Percentiles rank a stretch among this genome's conserved stretches.
Evolutionary conservation across 1,140 invertebrate species (phyloP).

Genomic region (Cherax destructor): DNA sequence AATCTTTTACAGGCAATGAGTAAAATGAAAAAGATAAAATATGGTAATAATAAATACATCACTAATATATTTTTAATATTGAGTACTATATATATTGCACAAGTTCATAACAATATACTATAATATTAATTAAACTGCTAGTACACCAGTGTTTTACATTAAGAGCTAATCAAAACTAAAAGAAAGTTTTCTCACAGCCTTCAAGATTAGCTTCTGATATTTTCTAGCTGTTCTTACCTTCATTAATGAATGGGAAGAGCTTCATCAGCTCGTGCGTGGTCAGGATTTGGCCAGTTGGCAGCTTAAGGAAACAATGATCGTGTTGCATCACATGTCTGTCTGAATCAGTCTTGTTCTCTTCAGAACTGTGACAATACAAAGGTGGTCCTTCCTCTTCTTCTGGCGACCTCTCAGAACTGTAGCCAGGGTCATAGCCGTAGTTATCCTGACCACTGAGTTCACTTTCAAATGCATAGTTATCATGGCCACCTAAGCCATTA

Average conservation of each 20-base stretch:
- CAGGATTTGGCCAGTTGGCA: constrained; percentile 29
- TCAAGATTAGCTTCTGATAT: neutral
- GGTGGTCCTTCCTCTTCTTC: constrained; percentile 85
- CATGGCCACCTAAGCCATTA: constrained; percentile 25
- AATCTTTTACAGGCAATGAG: too few relatives aligned
- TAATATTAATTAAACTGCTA: too few relatives aligned
- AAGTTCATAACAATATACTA: too few relatives aligned
- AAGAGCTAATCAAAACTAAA: too few relatives aligned
- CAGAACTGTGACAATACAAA: constrained; percentile 77
- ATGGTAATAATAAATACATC: too few relatives aligned
- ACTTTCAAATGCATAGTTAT: constrained; percentile 57
- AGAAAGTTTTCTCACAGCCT: neutral
- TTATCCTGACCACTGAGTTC: constrained; percentile 73
- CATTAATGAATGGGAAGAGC: constrained; percentile 67
- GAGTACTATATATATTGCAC: too few relatives aligned
- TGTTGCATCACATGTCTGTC: neutral
- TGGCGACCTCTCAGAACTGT: constrained; percentile 85
- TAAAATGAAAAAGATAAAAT: too few relatives aligned
- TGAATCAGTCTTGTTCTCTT: neutral
- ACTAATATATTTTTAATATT: too few relatives aligned
- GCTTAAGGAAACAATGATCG: neutral
- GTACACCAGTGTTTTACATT: too few relatives aligned
- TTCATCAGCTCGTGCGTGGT: constrained; percentile 51
- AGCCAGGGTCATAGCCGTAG: constrained; percentile 84
- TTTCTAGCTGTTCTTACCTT: constrained; percentile 41